Conservation (phyloP, 2,113 vertebrate genomes). For the Isichthys henryi region DNA sequence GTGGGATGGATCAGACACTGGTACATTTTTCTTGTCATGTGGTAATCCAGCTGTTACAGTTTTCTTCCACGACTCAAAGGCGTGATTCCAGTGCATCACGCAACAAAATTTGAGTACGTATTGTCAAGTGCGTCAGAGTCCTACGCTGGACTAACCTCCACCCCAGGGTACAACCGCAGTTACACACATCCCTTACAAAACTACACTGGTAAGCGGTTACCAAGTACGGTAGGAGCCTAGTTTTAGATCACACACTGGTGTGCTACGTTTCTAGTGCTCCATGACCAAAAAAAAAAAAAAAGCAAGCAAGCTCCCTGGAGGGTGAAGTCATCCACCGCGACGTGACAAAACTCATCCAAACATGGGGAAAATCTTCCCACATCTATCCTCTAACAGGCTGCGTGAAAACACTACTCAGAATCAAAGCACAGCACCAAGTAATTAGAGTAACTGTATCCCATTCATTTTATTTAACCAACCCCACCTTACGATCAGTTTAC, state of each 20-base stretch:
- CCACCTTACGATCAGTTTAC: neutral
- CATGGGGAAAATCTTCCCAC: neutral
- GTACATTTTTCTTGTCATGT: neutral
- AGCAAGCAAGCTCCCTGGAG: neutral
- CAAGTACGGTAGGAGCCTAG: neutral
- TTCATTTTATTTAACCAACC: neutral
- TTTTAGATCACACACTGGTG: neutral
- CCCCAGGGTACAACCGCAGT: neutral
- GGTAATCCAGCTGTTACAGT: neutral
- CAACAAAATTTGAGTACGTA: neutral
- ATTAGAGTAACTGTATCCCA: neutral
- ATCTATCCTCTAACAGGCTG: neutral
- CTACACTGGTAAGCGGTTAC: neutral
- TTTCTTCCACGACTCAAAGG: neutral
- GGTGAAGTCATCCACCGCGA: neutral
- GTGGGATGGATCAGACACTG: neutral
- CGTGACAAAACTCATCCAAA: neutral
- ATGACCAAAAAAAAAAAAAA: neutral
- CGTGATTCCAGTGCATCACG: neutral
- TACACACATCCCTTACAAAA: neutral
- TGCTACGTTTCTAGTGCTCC: neutral
- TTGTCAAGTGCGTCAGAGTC: neutral
- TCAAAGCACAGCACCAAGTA: neutral
- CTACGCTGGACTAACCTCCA: neutral
- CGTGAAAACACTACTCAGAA: neutral